phyloP scores from a whole-genome alignment of 1,140 invertebrate species.

The Euwallacea fornicatus region DNA sequence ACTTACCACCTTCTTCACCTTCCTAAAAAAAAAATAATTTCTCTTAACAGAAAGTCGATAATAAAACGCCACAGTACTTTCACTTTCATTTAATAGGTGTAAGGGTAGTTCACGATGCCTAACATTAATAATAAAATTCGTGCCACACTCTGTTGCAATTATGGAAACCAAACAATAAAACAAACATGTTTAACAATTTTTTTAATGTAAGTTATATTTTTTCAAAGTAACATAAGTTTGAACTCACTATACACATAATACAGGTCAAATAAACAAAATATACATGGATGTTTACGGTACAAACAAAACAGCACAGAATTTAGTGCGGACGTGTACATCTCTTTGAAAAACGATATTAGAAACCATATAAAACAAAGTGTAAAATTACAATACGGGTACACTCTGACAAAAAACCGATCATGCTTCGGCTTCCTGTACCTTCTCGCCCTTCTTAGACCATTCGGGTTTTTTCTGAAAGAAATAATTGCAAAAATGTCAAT shows the following conservation, averaged over 20 bases:
- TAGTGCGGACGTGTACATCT: not conserved
- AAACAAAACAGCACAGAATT: slow-evolving; percentile 26
- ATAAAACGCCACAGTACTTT: slow-evolving; percentile 2
- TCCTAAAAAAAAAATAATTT: not conserved
- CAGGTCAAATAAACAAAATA: slow-evolving; percentile 31
- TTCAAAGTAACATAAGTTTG: too few species aligned
- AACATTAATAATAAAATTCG: not conserved
- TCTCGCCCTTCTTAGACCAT: slow-evolving; percentile 88
- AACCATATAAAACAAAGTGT: not conserved
- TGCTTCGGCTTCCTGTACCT: slow-evolving; percentile 87
- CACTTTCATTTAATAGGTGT: slow-evolving; percentile 10
- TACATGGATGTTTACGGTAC: slow-evolving; percentile 21
- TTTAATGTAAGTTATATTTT: too few species aligned
- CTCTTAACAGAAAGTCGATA: slow-evolving; percentile 19
- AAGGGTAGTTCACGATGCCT: slow-evolving; percentile 7
- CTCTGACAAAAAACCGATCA: slow-evolving; percentile 55
- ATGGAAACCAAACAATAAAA: too few species aligned
- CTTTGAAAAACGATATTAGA: slow-evolving; percentile 8
- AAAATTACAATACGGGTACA: slow-evolving; percentile 1
- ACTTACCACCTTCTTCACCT: not conserved
- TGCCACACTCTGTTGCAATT: too few species aligned
- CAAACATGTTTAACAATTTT: too few species aligned
- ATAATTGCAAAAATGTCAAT: slow-evolving; percentile 2
- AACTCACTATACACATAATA: slow-evolving; percentile 25
- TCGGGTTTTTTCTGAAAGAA: slow-evolving; percentile 83